Evolutionary conservation across 2,797 vertebrate species (phyloP).

Genomic region (Gouania willdenowi): DNA sequence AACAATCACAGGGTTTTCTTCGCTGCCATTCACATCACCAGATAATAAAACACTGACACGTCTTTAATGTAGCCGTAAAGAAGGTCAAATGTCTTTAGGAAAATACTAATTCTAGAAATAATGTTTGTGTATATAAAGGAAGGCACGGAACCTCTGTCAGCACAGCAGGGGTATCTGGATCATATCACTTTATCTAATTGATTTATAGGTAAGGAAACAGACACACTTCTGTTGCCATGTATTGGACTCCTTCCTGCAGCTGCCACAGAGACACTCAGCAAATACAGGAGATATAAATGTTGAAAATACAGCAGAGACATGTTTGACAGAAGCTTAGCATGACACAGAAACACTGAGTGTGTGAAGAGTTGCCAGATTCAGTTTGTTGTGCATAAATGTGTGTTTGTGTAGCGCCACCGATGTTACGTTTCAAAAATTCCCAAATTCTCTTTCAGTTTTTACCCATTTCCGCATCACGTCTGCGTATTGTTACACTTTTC

Average conservation of each 20-base stretch:
- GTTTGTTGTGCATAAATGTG: constrained; percentile 9
- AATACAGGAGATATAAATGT: constrained; percentile 51
- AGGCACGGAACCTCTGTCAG: constrained; percentile 22
- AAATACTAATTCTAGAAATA: constrained; percentile 12
- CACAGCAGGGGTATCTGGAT: constrained; percentile 37
- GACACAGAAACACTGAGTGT: constrained; percentile 43
- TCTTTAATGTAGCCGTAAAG: not conserved
- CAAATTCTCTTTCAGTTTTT: no score
- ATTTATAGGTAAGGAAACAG: constrained; percentile 49
- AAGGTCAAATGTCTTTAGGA: not conserved
- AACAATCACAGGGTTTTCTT: constrained; percentile 44
- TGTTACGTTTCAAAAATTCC: no score
- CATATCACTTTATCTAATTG: constrained; percentile 53
- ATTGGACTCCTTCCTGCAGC: constrained; percentile 23
- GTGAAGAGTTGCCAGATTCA: constrained; percentile 1
- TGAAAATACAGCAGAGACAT: constrained; percentile 37
- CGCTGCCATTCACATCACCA: no score
- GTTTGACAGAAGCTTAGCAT: constrained; percentile 54
- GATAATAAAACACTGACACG: constrained; percentile 24
- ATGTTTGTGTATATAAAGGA: constrained; percentile 7
- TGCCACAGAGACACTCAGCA: constrained; percentile 44
- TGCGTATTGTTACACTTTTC: no score
- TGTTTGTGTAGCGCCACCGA: constrained; percentile 20
- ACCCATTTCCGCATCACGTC: no score
- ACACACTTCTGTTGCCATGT: constrained; percentile 39